Percentiles rank a stretch among this genome's conserved stretches.
These are phyloP conservation scores for Alloplasta piceator DNA, from an alignment of 2,888 invertebrate genomes.

Conservation along the genomic window DNA sequence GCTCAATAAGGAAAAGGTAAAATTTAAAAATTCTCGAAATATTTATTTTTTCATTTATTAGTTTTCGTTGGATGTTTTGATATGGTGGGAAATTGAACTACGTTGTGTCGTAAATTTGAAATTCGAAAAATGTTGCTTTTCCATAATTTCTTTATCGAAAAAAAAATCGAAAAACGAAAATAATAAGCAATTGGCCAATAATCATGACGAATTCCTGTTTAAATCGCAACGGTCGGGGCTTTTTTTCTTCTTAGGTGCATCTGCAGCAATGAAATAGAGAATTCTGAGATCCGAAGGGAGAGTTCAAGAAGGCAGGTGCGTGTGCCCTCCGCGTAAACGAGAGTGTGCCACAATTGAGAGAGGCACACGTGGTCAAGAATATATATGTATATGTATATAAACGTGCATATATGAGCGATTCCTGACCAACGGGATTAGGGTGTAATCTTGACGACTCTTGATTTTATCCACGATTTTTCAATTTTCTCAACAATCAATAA, in stretches of 20 bases:
- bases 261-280: conserved; percentile 56
- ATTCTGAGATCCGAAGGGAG: conserved; percentile 40
- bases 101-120: too few species aligned
- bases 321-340: conserved; percentile 47
- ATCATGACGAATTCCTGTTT: conserved; percentile 26
- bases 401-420: conserved; percentile 1
- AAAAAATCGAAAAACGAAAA: background rate
- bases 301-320: conserved; percentile 49
- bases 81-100: too few species aligned
- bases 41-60: too few species aligned
- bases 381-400: background rate
- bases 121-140: too few species aligned
- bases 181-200: conserved; percentile 1
- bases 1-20: too few species aligned
- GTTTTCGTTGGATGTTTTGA: too few species aligned
- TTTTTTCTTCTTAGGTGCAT: conserved; percentile 41
- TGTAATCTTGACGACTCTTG: too few species aligned
- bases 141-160: background rate
- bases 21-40: too few species aligned
- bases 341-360: conserved; percentile 49
- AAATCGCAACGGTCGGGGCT: conserved; percentile 40
- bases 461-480: too few species aligned
- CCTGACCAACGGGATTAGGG: too few species aligned
- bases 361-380: conserved; percentile 32
- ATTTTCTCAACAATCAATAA: too few species aligned